These are phyloP conservation scores for Agrochola lychnidis DNA, from an alignment of 2,888 invertebrate species.

Conservation along the genomic window DNA sequence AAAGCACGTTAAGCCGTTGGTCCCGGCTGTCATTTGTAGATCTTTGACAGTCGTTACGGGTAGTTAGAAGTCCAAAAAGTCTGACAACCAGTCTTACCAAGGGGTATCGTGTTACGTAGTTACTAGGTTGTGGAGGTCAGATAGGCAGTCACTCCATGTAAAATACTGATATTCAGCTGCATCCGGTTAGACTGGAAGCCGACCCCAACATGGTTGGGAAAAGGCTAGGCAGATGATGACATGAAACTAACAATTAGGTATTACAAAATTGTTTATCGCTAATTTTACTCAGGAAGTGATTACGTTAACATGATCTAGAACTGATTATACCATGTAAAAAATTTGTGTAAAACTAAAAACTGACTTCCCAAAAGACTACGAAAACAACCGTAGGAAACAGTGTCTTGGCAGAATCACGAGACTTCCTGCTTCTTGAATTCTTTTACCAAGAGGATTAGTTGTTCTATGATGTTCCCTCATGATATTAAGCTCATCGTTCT, in stretches of 20 bases:
- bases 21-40: too few relatives aligned
- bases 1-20: too few relatives aligned
- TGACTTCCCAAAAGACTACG: not conserved
- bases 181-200: too few relatives aligned
- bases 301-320: constrained; percentile 21
- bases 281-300: constrained; percentile 35
- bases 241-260: constrained; percentile 54
- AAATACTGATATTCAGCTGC: too few relatives aligned
- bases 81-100: too few relatives aligned
- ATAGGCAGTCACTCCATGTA: too few relatives aligned
- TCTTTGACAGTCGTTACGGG: too few relatives aligned
- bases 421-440: not conserved
- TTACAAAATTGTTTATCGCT: constrained; percentile 43
- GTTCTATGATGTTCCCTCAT: not conserved
- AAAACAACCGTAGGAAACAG: not conserved
- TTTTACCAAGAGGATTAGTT: not conserved
- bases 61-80: too few relatives aligned
- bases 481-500: not conserved
- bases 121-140: too few relatives aligned
- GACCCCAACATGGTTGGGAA: too few relatives aligned
- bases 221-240: too few relatives aligned
- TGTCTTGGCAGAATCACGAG: not conserved
- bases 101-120: too few relatives aligned
- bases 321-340: not conserved
- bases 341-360: not conserved